A percentile compares a stretch with the other conserved stretches of the same genome.
Conservation (phyloP, 2,113 vertebrate species). For the Apus apus region DNA sequence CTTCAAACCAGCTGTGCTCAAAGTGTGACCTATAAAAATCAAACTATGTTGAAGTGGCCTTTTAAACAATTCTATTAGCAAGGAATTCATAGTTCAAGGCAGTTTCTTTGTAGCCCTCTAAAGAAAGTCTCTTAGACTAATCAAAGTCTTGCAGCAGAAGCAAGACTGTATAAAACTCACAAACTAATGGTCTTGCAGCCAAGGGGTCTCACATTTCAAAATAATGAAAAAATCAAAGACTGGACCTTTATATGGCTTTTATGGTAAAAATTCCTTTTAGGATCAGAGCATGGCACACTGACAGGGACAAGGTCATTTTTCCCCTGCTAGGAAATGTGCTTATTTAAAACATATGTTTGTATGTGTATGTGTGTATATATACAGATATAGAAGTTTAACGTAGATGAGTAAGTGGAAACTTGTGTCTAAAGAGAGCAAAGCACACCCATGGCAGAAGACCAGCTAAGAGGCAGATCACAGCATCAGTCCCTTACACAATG, state of each 20-base stretch:
- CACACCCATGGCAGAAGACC: accelerated
- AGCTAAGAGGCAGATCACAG: not conserved
- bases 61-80: not conserved
- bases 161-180: not conserved
- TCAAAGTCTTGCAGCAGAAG: not conserved
- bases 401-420: not conserved
- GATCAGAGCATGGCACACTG: not conserved
- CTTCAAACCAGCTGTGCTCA: not conserved
- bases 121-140: not conserved
- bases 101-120: not conserved
- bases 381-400: not conserved
- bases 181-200: not conserved
- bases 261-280: not conserved
- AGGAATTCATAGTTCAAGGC: not conserved
- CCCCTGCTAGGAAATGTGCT: not conserved
- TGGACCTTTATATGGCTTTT: not conserved
- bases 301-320: not conserved
- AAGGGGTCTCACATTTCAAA: not conserved
- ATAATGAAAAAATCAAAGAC: not conserved
- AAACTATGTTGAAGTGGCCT: not conserved
- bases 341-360: not conserved
- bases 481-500: accelerated
- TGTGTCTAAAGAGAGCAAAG: not conserved
- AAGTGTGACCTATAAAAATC: not conserved
- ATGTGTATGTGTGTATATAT: accelerated